These are phyloP conservation scores for Endotricha flammealis DNA, from an alignment of 2,888 invertebrate species.

Conservation along the genomic window DNA sequence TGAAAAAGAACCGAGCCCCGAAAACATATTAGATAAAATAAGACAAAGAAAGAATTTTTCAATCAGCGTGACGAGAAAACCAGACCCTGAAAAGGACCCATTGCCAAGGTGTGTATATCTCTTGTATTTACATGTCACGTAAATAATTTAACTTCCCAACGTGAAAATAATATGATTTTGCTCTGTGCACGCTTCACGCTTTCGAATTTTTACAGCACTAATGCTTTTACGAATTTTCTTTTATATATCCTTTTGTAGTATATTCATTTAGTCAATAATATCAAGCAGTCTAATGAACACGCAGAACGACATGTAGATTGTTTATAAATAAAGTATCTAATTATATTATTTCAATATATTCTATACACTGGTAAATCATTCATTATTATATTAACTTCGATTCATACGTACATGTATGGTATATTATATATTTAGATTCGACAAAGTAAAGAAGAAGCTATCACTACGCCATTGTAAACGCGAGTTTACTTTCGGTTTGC, in stretches of 20 bases:
- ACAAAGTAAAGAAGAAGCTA: too few relatives aligned
- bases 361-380: too few relatives aligned
- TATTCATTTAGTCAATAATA: too few relatives aligned
- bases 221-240: constrained; percentile 49
- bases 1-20: constrained; percentile 70
- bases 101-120: constrained; percentile 70
- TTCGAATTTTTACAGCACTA: constrained; percentile 69
- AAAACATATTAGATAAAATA: constrained; percentile 73
- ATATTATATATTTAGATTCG: too few relatives aligned
- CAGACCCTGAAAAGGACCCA: constrained; percentile 60
- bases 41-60: constrained; percentile 70
- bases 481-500: constrained; percentile 34
- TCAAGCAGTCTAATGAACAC: too few relatives aligned
- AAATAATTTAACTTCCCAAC: constrained; percentile 73
- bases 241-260: too few relatives aligned
- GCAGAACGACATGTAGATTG: too few relatives aligned
- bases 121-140: constrained; percentile 56
- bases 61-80: constrained; percentile 69
- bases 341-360: too few relatives aligned
- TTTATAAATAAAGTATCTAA: too few relatives aligned
- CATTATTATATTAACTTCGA: too few relatives aligned
- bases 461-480: too few relatives aligned
- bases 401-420: too few relatives aligned
- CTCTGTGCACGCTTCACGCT: constrained; percentile 75
- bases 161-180: constrained; percentile 56